These are phyloP conservation scores for Danionella dracula DNA, from an alignment of 2,797 vertebrate genomes.

Conservation along the genomic window DNA sequence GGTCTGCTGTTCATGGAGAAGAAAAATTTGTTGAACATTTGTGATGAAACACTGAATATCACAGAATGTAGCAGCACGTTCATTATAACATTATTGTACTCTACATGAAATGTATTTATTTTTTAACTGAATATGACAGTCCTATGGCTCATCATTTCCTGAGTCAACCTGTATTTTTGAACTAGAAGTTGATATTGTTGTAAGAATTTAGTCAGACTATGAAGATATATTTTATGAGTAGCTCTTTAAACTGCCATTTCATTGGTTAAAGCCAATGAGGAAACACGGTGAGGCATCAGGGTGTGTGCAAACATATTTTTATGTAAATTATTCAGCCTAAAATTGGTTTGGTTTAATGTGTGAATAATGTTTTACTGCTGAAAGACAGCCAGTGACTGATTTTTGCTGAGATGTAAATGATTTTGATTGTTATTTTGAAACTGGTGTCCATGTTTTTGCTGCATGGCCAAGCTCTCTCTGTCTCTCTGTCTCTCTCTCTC, in stretches of 20 bases:
- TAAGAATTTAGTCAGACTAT: constrained; percentile 28
- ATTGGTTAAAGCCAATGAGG: constrained; percentile 8
- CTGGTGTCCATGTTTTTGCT: neutral
- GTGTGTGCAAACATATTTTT: constrained; percentile 13
- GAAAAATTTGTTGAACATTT: neutral
- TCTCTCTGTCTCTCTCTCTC: too few species aligned
- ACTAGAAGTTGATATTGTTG: constrained; percentile 23
- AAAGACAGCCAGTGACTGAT: neutral
- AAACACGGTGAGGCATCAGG: constrained; percentile 33
- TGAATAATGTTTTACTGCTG: constrained; percentile 1
- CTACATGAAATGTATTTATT: constrained; percentile 14
- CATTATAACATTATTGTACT: neutral
- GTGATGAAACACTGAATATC: neutral
- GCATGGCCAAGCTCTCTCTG: neutral
- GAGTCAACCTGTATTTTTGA: constrained; percentile 3
- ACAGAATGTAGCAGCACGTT: constrained; percentile 1
- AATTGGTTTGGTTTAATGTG: neutral
- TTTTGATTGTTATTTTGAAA: too few species aligned
- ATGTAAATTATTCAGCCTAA: constrained; percentile 13
- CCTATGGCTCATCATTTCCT: neutral
- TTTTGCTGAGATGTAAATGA: neutral
- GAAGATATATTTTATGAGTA: constrained; percentile 1
- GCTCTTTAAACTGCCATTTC: constrained; percentile 2
- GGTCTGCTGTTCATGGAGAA: too few species aligned
- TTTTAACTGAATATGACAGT: constrained; percentile 15